Conservation (phyloP, 2,113 vertebrate species). For the Petrocephalus zakoni region DNA sequence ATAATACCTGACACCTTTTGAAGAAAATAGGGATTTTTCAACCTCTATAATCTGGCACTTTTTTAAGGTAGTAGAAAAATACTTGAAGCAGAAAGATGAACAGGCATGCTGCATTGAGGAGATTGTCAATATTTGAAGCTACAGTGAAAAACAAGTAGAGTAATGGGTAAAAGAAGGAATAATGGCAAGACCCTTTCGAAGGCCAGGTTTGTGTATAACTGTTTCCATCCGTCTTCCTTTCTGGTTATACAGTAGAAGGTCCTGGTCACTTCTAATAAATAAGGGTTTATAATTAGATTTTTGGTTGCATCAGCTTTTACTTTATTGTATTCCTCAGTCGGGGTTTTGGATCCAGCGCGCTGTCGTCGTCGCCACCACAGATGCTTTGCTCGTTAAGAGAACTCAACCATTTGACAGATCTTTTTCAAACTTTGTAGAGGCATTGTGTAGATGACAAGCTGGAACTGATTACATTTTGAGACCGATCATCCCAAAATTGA, state of each 20-base stretch:
- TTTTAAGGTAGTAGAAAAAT: background rate
- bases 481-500: background rate
- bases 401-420: background rate
- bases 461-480: background rate
- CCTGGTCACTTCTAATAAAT: background rate
- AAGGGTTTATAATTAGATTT: background rate
- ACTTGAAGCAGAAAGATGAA: background rate
- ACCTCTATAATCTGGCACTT: background rate
- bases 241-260: background rate
- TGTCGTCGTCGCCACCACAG: background rate
- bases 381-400: background rate
- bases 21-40: background rate
- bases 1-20: background rate
- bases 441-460: background rate
- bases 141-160: background rate
- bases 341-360: background rate
- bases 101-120: background rate
- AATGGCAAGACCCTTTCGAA: background rate
- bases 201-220: background rate
- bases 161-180: background rate
- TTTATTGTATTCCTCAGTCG: background rate
- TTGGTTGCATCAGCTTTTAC: background rate
- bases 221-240: background rate
- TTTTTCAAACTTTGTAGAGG: background rate
- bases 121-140: background rate